phyloP scores from a whole-genome alignment of 2,888 invertebrate genomes.

The Beris morrisii region DNA sequence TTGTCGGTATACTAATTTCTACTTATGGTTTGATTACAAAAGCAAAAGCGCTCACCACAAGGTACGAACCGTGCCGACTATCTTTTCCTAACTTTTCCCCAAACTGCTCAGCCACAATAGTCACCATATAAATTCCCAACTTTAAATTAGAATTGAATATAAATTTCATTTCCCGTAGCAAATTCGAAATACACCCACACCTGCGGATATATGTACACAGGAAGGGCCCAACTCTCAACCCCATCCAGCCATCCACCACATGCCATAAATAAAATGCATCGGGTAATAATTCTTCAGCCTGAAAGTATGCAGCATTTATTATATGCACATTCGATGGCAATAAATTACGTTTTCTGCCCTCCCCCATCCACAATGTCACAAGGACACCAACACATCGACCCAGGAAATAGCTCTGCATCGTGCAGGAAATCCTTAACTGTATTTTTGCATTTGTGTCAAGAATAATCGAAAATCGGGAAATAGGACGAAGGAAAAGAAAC shows the following conservation, averaged over 20 bases:
- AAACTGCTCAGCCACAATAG: too few relatives aligned
- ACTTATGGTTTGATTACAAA: too few relatives aligned
- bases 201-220: not conserved
- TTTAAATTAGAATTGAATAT: constrained; percentile 2
- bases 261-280: constrained; percentile 24
- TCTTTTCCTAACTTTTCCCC: too few relatives aligned
- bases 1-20: too few relatives aligned
- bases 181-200: constrained; percentile 5
- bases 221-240: not conserved
- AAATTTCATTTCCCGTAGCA: constrained; percentile 13
- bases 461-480: constrained; percentile 2
- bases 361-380: constrained; percentile 6
- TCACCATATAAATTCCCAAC: too few relatives aligned
- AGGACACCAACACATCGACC: not conserved
- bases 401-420: too few relatives aligned
- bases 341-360: constrained; percentile 9
- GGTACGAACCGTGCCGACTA: too few relatives aligned
- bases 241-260: not conserved
- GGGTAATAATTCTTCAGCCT: constrained; percentile 17
- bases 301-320: constrained; percentile 25
- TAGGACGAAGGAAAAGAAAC: not conserved
- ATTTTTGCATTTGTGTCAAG: constrained; percentile 14
- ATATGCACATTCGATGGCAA: constrained; percentile 18
- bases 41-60: too few relatives aligned
- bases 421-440: too few relatives aligned